Conservation (phyloP, 1,140 invertebrate genomes). For the Neodiprion fabricii region DNA sequence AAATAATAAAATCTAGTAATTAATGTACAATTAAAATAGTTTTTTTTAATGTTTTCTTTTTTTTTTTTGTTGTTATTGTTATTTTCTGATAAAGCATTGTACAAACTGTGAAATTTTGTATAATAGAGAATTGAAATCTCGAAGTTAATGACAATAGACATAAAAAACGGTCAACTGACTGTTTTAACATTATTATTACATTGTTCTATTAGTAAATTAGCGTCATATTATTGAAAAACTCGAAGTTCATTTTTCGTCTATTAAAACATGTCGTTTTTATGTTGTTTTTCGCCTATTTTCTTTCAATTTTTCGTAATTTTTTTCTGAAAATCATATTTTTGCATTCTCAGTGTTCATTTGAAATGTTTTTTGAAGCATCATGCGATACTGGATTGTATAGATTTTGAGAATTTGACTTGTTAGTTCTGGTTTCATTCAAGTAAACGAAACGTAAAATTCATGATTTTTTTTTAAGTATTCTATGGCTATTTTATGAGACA, state of each 20-base stretch:
- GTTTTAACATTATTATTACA: too few species aligned
- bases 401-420: not conserved
- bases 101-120: not conserved
- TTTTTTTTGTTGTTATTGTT: not conserved
- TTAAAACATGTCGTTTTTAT: not conserved
- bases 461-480: slow-evolving; percentile 35
- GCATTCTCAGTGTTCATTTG: too few species aligned
- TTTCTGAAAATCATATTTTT: not conserved
- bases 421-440: not conserved
- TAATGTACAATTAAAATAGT: slow-evolving; percentile 14
- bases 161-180: too few species aligned
- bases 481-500: slow-evolving; percentile 30
- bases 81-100: not conserved
- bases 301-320: not conserved
- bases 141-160: too few species aligned
- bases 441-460: not conserved
- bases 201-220: not conserved
- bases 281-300: not conserved
- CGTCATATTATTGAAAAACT: not conserved
- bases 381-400: not conserved
- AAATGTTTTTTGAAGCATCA: too few species aligned
- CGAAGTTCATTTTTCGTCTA: not conserved
- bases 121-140: not conserved
- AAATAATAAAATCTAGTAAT: slow-evolving; percentile 19
- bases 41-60: too few species aligned